Percentiles rank a stretch among this genome's conserved stretches.
Conservation (phyloP, 1,140 invertebrate genomes). For the Trichogramma pretiosum region DNA sequence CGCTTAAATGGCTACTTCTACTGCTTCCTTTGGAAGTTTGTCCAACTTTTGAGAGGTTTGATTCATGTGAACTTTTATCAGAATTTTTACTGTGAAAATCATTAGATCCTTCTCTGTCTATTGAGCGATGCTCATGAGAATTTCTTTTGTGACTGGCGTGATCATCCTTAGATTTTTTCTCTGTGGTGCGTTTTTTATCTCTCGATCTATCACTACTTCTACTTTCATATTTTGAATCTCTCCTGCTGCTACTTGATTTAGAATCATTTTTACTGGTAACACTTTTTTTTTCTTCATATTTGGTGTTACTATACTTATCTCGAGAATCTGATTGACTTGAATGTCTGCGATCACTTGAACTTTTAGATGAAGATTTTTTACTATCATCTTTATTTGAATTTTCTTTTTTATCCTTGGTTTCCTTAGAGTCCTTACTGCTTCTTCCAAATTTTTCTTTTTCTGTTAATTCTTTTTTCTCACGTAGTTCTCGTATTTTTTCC, state of each 20-base stretch:
- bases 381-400: constrained; percentile 30
- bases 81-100: constrained; percentile 39
- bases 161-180: constrained; percentile 42
- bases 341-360: constrained; percentile 22
- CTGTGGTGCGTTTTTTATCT: constrained; percentile 38
- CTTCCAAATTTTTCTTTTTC: constrained; percentile 40
- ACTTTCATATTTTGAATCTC: constrained; percentile 19
- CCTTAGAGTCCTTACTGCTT: constrained; percentile 30
- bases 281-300: constrained; percentile 2
- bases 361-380: constrained; percentile 30
- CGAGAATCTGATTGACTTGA: constrained; percentile 24
- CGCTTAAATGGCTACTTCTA: too few species aligned
- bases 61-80: constrained; percentile 24
- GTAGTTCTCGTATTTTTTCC: constrained; percentile 41
- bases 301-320: constrained; percentile 8
- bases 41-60: not conserved
- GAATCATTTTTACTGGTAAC: constrained; percentile 12
- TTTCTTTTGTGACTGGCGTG: constrained; percentile 39
- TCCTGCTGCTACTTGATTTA: constrained; percentile 8
- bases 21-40: too few species aligned
- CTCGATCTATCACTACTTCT: constrained; percentile 30
- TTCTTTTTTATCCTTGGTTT: constrained; percentile 26
- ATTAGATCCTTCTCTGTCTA: constrained; percentile 42
- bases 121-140: constrained; percentile 40
- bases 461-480: constrained; percentile 43